phyloP scores from a whole-genome alignment of 2,113 vertebrate species.

The Psephotus haematonotus region DNA sequence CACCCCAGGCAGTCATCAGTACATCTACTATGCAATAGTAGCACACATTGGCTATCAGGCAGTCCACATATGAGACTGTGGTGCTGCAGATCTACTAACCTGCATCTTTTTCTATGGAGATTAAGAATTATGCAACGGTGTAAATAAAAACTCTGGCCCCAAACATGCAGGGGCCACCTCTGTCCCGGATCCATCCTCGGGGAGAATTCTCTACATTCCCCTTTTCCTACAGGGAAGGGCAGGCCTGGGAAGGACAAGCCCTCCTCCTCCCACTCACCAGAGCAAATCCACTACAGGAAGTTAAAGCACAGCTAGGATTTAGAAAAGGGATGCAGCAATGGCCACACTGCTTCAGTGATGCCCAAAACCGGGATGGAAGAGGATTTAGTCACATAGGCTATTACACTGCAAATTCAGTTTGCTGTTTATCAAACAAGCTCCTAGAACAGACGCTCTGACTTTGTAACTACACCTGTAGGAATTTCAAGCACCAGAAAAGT shows the following conservation, averaged over 20 bases:
- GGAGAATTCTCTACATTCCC: slow-evolving; percentile 6
- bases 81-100: not conserved
- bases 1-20: not conserved
- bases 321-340: not conserved
- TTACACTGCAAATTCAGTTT: not conserved
- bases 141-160: slow-evolving; percentile 54
- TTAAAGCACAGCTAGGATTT: not conserved
- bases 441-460: not conserved
- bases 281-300: not conserved
- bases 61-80: not conserved
- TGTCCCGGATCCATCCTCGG: not conserved
- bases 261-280: not conserved
- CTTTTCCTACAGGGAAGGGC: not conserved
- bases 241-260: not conserved
- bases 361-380: not conserved
- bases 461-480: not conserved
- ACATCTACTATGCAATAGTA: not conserved
- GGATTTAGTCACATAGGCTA: not conserved
- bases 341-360: not conserved
- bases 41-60: not conserved
- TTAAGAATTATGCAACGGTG: slow-evolving; percentile 7
- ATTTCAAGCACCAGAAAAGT: not conserved
- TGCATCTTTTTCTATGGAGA: slow-evolving; percentile 5
- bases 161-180: not conserved
- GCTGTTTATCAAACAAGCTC: not conserved